Percentiles rank a stretch among this genome's conserved stretches.
Evolutionary conservation across 2,888 invertebrate species (phyloP).

Genomic region (Andrena marginata): DNA sequence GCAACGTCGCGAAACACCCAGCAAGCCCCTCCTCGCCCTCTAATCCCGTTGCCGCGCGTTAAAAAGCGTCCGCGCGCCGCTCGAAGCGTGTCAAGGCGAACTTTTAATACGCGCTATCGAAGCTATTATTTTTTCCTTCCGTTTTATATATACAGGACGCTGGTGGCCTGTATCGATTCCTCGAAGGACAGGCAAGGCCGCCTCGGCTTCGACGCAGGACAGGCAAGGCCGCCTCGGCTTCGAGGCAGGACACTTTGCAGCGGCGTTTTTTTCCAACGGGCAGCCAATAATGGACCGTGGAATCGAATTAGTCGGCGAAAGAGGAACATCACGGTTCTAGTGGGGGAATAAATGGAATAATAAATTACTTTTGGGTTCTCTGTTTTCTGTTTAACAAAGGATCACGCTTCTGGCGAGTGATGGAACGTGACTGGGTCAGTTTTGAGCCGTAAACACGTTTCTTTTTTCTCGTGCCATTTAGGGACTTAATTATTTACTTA

Average conservation of each 20-base stretch:
- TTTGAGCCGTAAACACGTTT: too few species aligned
- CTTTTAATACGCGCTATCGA: conserved; percentile 47
- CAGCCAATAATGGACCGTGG: too few species aligned
- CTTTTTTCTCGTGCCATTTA: neutral
- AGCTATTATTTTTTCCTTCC: conserved; percentile 9
- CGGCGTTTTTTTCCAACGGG: neutral
- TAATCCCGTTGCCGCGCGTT: conserved; percentile 40
- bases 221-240: conserved; percentile 16
- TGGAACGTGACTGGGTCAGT: too few species aligned
- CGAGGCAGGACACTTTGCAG: neutral
- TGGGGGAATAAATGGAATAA: too few species aligned
- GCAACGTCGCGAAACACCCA: conserved; percentile 18
- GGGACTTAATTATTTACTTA: neutral
- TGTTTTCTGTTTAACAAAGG: too few species aligned
- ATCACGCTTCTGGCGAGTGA: too few species aligned
- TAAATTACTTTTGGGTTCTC: too few species aligned
- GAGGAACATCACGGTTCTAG: too few species aligned
- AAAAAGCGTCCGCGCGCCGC: conserved; percentile 13
- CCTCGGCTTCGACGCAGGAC: conserved; percentile 28
- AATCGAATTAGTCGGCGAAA: too few species aligned
- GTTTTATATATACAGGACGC: conserved; percentile 17
- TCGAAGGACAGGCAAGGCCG: conserved; percentile 37
- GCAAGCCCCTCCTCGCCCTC: conserved; percentile 23
- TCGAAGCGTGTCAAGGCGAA: conserved; percentile 57
- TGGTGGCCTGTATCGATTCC: conserved; percentile 22